These are phyloP conservation scores for Diglossa cyanea DNA, from an alignment of 2,797 vertebrate genomes.

Conservation along the genomic window DNA sequence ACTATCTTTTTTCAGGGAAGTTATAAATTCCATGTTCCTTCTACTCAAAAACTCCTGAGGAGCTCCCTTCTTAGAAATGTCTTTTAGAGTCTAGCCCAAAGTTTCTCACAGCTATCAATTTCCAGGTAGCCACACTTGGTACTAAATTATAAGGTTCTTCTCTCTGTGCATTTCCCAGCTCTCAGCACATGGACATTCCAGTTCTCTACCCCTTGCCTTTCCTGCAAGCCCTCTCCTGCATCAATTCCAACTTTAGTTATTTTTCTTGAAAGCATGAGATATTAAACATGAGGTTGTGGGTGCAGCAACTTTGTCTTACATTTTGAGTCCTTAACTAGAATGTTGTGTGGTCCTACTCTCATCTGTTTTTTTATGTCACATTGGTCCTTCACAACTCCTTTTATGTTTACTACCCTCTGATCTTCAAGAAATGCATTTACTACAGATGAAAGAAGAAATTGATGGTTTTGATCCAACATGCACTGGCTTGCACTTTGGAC, in stretches of 20 bases:
- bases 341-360: neutral
- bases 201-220: neutral
- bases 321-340: neutral
- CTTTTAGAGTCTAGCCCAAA: neutral
- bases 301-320: neutral
- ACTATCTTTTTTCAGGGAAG: neutral
- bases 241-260: neutral
- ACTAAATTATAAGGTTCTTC: neutral
- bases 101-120: neutral
- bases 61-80: neutral
- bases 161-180: neutral
- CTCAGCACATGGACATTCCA: neutral
- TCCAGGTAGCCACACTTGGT: neutral
- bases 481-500: neutral
- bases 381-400: neutral
- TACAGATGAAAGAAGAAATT: neutral
- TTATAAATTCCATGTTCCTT: neutral
- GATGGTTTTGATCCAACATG: neutral
- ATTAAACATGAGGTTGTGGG: neutral
- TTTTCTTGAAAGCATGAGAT: neutral
- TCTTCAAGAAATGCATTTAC: neutral
- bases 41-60: neutral
- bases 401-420: neutral
- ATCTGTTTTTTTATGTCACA: neutral
- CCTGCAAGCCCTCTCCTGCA: neutral